A percentile compares a stretch with the other conserved stretches of the same genome.
Evolutionary conservation across 2,113 vertebrate genomes (phyloP).

Genomic region (Caranx melampygus): DNA sequence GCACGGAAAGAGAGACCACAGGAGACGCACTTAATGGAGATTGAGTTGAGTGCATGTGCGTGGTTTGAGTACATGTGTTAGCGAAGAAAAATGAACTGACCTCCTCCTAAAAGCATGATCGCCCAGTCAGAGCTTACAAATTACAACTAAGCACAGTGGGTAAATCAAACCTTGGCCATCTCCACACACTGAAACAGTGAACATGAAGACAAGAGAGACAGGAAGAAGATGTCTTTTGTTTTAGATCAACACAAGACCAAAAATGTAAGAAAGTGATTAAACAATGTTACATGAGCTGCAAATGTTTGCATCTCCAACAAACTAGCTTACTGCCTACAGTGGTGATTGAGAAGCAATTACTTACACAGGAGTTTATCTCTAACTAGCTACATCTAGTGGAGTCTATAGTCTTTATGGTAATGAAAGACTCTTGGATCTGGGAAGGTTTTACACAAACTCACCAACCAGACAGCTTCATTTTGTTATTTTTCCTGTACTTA

Average conservation of each 20-base stretch:
- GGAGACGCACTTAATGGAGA: slow-evolving; percentile 45
- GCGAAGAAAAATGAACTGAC: slow-evolving; percentile 1
- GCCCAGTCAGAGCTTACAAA: background rate
- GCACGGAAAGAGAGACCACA: slow-evolving; percentile 40
- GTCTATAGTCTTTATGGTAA: no score
- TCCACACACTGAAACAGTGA: background rate
- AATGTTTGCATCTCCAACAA: no score
- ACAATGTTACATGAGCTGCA: background rate
- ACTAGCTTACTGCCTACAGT: no score
- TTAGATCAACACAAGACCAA: background rate
- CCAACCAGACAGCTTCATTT: no score
- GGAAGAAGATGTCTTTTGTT: background rate
- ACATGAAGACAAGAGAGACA: background rate
- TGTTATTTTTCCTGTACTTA: no score
- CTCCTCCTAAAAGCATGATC: background rate
- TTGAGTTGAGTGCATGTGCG: slow-evolving; percentile 40
- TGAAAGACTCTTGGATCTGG: no score
- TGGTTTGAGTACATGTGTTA: background rate
- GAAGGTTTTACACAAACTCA: no score
- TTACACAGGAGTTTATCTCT: no score
- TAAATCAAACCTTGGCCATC: background rate
- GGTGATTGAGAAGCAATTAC: no score
- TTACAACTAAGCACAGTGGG: background rate
- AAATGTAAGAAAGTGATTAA: background rate
- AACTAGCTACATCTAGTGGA: no score